Evolutionary conservation across 2,888 invertebrate genomes (phyloP), one percentile per base, ranked within the genome.

Genomic region (Eupithecia insigniata): DNA sequence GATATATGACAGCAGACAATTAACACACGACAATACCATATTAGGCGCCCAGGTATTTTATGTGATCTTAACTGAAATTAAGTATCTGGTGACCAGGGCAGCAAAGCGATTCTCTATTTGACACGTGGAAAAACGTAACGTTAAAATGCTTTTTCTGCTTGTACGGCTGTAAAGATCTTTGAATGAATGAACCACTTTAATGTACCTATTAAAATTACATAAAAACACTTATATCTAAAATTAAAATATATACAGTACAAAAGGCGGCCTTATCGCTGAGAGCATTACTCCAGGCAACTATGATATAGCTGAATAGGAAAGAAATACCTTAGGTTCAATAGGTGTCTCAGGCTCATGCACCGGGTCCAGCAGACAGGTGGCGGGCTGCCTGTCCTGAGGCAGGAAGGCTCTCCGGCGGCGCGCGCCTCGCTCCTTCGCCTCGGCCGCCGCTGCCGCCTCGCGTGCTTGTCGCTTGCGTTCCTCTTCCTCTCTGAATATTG

Each of bases 321-420:
- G 1, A 39, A 43, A 0, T 43, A 67, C 87, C 82, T 90, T 88
- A 0, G 89, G 86, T 32, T 68, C 88, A 87, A n/a, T 87, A 80
- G 80, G 46, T 89, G 76, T 22, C 2, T 89, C 90, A 5, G 95
- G 94, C 70, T 94, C 94, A 72, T 95, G 95, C 0, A 83, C 93
- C 0, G 93, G 84, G 72, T 94, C 95, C 71, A 93, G 90, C 90
- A 91, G 83, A 82, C 94, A 95, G 76, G 77, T 73, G 0, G 39
- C 55, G 46, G 70, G 72, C 30, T 93, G 95, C 71, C 96, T 94
- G 81, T 96, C 96, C 0, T 96, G 96, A 3, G 96, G 95, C 78
- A 95, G 95, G 85, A 96, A 96, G 51, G 95, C 95, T 65, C 92
- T 87, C 0, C 93, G 86, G 70, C 89, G 85, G 62, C 91, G 83